Evolutionary conservation across 2,888 invertebrate genomes (phyloP).

Genomic region (Drosophila rellima): DNA sequence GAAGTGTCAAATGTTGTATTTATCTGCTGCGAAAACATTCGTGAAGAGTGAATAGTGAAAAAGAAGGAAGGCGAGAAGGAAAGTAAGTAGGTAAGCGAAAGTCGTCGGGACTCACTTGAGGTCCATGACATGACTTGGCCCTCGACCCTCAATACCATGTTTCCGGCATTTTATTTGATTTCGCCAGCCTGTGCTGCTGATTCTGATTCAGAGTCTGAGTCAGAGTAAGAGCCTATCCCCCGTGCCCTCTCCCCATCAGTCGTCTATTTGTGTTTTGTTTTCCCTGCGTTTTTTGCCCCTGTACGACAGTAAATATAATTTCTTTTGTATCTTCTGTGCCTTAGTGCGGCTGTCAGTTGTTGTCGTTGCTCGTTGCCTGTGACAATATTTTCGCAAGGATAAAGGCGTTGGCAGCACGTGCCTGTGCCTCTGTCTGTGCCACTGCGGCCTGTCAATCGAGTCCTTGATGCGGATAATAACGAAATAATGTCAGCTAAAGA

Average conservation of each 20-base stretch:
- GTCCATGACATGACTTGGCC: constrained; percentile 51
- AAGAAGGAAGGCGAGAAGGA: constrained; percentile 8
- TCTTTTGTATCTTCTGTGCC: constrained; percentile 67
- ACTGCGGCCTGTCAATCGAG: constrained; percentile 69
- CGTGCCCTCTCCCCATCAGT: constrained; percentile 5
- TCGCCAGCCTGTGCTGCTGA: constrained; percentile 27
- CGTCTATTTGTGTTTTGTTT: constrained; percentile 70
- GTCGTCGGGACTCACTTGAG: constrained; percentile 52
- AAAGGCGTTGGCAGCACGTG: constrained; percentile 77
- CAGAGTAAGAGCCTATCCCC: constrained; percentile 1
- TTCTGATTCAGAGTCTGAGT: constrained; percentile 7
- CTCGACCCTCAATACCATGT: constrained; percentile 63
- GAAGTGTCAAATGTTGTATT: constrained; percentile 84
- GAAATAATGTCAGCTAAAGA: constrained; percentile 76
- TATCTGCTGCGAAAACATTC: constrained; percentile 78
- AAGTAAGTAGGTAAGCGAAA: constrained; percentile 58
- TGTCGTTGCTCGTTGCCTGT: constrained; percentile 59
- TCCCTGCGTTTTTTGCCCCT: constrained; percentile 34
- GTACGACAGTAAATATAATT: constrained; percentile 67
- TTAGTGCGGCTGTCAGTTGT: constrained; percentile 49
- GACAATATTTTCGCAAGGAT: constrained; percentile 78
- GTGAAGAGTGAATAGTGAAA: constrained; percentile 41
- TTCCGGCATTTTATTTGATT: constrained; percentile 79
- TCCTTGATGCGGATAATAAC: constrained; percentile 82
- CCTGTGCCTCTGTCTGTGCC: constrained; percentile 53